Percentiles rank a stretch among this genome's conserved stretches.
Conservation (phyloP, 2,888 invertebrate species). For the Tiphia femorata region DNA sequence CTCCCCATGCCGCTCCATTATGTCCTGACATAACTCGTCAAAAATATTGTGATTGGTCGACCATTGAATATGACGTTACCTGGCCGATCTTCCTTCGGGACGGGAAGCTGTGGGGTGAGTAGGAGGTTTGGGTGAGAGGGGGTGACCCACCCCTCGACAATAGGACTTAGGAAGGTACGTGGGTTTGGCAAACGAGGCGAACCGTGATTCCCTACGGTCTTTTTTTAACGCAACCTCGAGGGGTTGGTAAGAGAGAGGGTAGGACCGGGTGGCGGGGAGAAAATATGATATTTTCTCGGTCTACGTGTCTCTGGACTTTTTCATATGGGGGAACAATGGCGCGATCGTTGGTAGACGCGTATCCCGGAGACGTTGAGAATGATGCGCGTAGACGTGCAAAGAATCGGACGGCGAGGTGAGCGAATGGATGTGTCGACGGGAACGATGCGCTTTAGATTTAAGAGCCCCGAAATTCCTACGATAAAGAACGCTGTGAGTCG, state of each 20-base stretch:
- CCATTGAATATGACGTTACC: conserved; percentile 64
- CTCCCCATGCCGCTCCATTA: conserved; percentile 52
- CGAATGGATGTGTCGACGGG: background rate
- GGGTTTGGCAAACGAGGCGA: conserved; percentile 19
- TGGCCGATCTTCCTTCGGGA: conserved; percentile 26
- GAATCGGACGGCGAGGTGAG: background rate
- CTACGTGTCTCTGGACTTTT: conserved; percentile 45
- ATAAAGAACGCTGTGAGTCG: no score
- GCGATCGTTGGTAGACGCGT: conserved; percentile 8
- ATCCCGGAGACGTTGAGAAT: conserved; percentile 25
- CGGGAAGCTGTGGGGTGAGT: conserved; percentile 19
- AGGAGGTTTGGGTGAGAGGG: background rate
- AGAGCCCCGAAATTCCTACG: background rate
- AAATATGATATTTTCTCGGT: conserved; percentile 52
- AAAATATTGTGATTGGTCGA: conserved; percentile 68
- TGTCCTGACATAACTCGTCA: conserved; percentile 67
- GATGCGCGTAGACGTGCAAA: conserved; percentile 34
- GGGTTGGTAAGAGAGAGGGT: no score
- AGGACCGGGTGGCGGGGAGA: conserved; percentile 8
- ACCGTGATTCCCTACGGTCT: conserved; percentile 21
- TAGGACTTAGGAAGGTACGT: conserved; percentile 12
- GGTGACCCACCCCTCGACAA: conserved; percentile 15
- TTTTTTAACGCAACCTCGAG: conserved; percentile 1
- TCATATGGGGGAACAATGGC: conserved; percentile 32
- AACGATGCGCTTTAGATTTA: background rate